Evolutionary conservation across 1,140 invertebrate species (phyloP).

Genomic region (Phenacoccus solenopsis): DNA sequence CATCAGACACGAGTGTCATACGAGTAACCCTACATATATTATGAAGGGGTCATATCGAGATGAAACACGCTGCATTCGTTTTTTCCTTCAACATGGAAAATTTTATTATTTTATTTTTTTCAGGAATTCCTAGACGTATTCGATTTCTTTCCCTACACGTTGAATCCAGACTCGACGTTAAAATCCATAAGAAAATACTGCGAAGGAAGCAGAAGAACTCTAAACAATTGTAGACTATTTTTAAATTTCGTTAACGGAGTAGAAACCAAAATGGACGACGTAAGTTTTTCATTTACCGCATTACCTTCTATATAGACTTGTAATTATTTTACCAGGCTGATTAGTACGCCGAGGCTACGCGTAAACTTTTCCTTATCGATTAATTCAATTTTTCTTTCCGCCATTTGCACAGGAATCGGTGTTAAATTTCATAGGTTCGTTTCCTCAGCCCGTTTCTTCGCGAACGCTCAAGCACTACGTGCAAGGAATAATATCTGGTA

Average conservation of each 20-base stretch:
- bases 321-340: too few relatives aligned
- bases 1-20: too few relatives aligned
- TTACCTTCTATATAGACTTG: too few relatives aligned
- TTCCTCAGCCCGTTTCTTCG: conserved; percentile 23
- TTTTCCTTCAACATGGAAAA: too few relatives aligned
- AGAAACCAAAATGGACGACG: not conserved
- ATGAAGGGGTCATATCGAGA: too few relatives aligned
- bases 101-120: not conserved
- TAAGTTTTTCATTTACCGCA: not conserved
- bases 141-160: conserved; percentile 5
- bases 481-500: conserved; percentile 18
- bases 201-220: not conserved
- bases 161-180: not conserved
- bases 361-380: too few relatives aligned
- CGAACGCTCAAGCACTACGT: conserved; percentile 22
- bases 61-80: too few relatives aligned
- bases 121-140: conserved; percentile 4
- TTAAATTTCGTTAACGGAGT: conserved; percentile 12
- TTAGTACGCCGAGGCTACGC: too few relatives aligned
- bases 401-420: conserved; percentile 17
- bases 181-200: conserved; percentile 4
- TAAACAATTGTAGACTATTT: not conserved
- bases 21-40: too few relatives aligned
- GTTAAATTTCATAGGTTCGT: conserved; percentile 17
- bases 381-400: too few relatives aligned